These are phyloP conservation scores for Drosophila oshimai DNA, from an alignment of 1,140 invertebrate species.

Conservation along the genomic window DNA sequence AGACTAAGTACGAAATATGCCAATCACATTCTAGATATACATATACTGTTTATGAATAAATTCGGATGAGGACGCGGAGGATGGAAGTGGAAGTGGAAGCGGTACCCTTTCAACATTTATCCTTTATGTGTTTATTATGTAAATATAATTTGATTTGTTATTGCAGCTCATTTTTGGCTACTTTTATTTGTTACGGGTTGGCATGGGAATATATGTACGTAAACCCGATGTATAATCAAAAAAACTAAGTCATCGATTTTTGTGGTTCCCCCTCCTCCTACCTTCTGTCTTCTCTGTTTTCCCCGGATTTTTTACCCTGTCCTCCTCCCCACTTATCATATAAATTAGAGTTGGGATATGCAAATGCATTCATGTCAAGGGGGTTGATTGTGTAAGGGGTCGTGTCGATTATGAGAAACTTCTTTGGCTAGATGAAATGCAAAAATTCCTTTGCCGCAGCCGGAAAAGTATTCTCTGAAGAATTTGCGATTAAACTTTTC, in stretches of 20 bases:
- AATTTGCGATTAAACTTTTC: slow-evolving; percentile 42
- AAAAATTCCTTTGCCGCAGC: slow-evolving; percentile 15
- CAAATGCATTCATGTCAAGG: slow-evolving; percentile 51
- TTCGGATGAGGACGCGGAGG: background rate
- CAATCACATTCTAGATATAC: slow-evolving; percentile 27
- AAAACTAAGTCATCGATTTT: slow-evolving; percentile 59
- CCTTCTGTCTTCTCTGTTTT: background rate
- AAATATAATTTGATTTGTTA: slow-evolving; percentile 78
- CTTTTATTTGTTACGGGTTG: slow-evolving; percentile 57
- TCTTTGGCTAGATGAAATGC: slow-evolving; percentile 39
- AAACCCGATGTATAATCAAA: slow-evolving; percentile 11
- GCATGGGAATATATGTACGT: slow-evolving; percentile 49
- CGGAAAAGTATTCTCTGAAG: slow-evolving; percentile 28
- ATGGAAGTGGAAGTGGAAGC: background rate
- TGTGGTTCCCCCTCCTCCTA: background rate
- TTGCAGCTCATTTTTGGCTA: slow-evolving; percentile 45
- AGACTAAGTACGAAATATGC: slow-evolving; percentile 1
- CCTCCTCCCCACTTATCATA: slow-evolving; percentile 70
- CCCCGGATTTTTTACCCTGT: background rate
- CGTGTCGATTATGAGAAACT: slow-evolving; percentile 40
- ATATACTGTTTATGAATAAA: slow-evolving; percentile 11
- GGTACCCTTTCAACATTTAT: slow-evolving; percentile 23
- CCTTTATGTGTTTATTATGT: slow-evolving; percentile 64
- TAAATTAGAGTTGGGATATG: slow-evolving; percentile 75
- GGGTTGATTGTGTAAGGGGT: slow-evolving; percentile 23